Evolutionary conservation across 2,888 invertebrate genomes (phyloP).

Genomic region (Callosobruchus maculatus): DNA sequence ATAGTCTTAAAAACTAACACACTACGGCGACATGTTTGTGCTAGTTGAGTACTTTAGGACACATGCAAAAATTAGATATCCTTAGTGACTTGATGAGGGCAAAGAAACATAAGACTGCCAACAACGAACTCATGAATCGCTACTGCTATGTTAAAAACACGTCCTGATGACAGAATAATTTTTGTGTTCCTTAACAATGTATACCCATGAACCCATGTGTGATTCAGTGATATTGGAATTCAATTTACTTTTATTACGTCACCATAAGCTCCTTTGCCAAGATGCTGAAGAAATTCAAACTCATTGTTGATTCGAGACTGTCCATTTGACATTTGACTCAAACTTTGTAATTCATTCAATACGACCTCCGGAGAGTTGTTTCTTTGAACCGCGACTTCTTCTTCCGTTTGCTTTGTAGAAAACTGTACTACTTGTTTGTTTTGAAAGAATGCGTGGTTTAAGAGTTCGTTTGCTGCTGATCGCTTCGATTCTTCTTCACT

Average conservation of each 20-base stretch:
- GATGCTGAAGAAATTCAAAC: conserved; percentile 75
- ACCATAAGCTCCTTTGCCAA: conserved; percentile 95
- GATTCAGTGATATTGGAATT: no score
- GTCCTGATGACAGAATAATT: no score
- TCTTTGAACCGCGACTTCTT: conserved; percentile 25
- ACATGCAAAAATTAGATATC: no score
- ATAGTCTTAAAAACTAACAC: no score
- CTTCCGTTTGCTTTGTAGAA: conserved; percentile 45
- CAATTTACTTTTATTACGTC: conserved; percentile 82
- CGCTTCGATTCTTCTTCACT: conserved; percentile 67
- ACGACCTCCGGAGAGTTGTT: conserved; percentile 37
- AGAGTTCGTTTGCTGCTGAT: conserved; percentile 71
- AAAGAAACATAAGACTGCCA: no score
- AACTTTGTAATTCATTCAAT: conserved; percentile 34
- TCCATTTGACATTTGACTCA: conserved; percentile 40
- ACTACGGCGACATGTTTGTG: no score
- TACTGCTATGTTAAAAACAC: no score
- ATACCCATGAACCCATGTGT: no score
- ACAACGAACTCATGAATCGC: no score
- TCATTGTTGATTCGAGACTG: conserved; percentile 76
- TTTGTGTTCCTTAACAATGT: no score
- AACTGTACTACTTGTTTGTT: conserved; percentile 48
- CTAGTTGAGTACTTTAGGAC: no score
- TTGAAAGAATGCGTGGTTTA: conserved; percentile 67
- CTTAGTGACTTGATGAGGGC: no score